A percentile compares a stretch with the other conserved stretches of the same genome.
phyloP scores from a whole-genome alignment of 2,797 vertebrate species.

The Vireo griseus region DNA sequence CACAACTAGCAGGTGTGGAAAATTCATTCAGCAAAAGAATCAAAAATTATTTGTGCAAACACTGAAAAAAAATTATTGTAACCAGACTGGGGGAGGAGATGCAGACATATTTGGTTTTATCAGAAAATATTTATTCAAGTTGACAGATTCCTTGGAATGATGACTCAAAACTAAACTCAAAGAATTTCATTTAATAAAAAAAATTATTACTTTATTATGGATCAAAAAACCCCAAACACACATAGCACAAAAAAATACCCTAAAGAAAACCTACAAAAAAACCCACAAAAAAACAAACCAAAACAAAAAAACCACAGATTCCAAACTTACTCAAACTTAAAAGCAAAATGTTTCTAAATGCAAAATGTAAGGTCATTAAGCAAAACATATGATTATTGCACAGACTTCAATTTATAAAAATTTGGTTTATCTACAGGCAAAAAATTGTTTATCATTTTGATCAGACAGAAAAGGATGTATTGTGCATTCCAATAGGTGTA shows the following conservation, averaged over 20 bases:
- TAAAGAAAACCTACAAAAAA: neutral
- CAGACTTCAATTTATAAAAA: neutral
- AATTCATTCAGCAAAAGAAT: neutral
- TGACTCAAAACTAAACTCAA: neutral
- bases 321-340: neutral
- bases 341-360: neutral
- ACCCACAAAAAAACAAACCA: neutral
- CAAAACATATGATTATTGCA: neutral
- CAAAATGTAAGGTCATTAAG: neutral
- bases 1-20: neutral
- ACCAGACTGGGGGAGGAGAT: neutral
- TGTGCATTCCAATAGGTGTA: neutral
- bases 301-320: neutral
- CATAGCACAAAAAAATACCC: neutral
- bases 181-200: neutral
- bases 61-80: neutral
- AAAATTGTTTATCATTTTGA: neutral
- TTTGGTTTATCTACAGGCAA: neutral
- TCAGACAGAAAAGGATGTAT: neutral
- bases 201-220: neutral
- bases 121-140: neutral
- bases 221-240: rapidly evolving
- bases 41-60: neutral
- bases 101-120: neutral
- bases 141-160: neutral